Base-by-base conservation (phyloP, 2,113 vertebrate species). In the Poecile atricapillus region DNA sequence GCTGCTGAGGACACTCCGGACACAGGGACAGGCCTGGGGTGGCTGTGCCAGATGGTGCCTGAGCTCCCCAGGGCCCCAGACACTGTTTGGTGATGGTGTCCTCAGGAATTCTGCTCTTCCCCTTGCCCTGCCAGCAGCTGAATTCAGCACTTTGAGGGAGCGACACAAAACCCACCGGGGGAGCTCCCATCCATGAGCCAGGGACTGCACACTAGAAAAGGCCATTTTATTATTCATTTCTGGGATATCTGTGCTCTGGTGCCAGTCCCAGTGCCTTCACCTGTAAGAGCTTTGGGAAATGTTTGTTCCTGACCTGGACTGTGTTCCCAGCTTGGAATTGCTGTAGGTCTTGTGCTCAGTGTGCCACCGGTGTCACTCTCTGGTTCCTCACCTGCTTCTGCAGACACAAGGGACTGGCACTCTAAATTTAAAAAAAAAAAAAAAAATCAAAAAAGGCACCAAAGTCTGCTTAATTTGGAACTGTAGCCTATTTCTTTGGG, bases 181-280 rank as follows among this genome's bases (percentile, higher is more conserved):
- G 1, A 41, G 24, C 7, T n/a, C 27, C 30, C 7, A 0, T 4
- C 1, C 5, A 1, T 5, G 10, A 5, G n/a, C 31, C 16, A 31
- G 25, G 27, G 24, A 4, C 8, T 33, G 16, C 62, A 31, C 17
- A 3, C 13, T 2, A 50, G 20, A 27, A 81, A 73, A 33, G 8
- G 18, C 35, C 1, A 1, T 11, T 71, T 25, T 31, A 2, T 31
- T 59, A 7, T 6, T 31, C 5, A 30, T 11, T 35, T 44, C 65
- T 86, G n/a, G 13, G 1, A 21, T 39, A 5, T 18, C 41, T 52
- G 73, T 24, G 52, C 41, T 65, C 9, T 19, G 39, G 27, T 47
- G 13, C 15, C 49, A 33, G 10, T 12, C 23, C 43, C 65, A 67
- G 60, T 0, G 0, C 47, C 37, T 43, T 37, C 27, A 31, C 37